Conservation (phyloP, 2,888 invertebrate genomes). For the Hypomecis atomaria region DNA sequence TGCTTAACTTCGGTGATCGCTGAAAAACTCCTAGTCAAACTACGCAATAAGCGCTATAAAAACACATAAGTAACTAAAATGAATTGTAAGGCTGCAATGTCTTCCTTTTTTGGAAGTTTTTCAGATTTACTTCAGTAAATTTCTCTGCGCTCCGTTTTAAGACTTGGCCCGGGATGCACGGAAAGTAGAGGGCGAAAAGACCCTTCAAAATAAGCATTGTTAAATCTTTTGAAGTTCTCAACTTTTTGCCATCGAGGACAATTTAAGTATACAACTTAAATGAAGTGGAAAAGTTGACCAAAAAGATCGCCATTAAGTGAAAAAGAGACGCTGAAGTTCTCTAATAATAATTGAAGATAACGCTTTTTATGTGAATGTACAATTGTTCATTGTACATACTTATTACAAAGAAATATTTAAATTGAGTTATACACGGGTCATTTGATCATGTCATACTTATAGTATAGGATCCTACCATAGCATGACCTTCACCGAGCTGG, state of each 20-base stretch:
- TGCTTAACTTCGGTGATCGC: no score
- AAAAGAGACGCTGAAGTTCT: constrained; percentile 38
- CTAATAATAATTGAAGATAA: constrained; percentile 27
- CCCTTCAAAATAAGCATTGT: constrained; percentile 81
- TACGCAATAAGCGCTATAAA: no score
- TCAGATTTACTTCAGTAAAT: not conserved
- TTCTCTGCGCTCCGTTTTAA: constrained; percentile 23
- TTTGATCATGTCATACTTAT: not conserved
- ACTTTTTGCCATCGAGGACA: constrained; percentile 80
- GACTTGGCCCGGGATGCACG: constrained; percentile 64
- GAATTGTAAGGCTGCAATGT: no score
- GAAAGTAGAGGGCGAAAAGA: constrained; percentile 61
- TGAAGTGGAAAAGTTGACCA: constrained; percentile 83
- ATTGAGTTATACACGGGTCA: no score
- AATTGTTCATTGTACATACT: no score
- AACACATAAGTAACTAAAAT: no score
- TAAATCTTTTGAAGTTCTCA: constrained; percentile 80
- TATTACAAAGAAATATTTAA: no score
- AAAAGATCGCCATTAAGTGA: constrained; percentile 60
- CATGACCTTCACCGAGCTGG: no score
- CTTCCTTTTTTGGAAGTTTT: not conserved
- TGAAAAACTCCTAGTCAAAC: no score
- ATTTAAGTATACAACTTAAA: constrained; percentile 82
- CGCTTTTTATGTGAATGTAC: not conserved
- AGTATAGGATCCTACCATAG: no score